Evolutionary conservation across 2,888 invertebrate species (phyloP).

Genomic region (Epirrhoe tristata): DNA sequence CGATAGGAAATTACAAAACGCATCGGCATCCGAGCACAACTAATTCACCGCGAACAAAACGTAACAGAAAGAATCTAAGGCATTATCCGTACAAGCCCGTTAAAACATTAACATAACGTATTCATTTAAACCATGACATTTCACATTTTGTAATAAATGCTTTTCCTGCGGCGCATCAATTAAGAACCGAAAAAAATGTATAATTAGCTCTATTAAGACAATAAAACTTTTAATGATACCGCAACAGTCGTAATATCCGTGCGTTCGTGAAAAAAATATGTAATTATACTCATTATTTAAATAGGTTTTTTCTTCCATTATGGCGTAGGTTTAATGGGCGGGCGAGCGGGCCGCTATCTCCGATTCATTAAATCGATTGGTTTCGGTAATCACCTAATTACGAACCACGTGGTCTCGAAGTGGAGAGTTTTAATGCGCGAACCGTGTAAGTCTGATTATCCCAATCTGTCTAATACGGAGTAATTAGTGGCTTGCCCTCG

Average conservation of each 20-base stretch:
- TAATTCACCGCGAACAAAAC: constrained; percentile 82
- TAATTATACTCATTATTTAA: constrained; percentile 85
- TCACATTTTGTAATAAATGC: constrained; percentile 84
- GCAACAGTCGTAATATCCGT: constrained; percentile 82
- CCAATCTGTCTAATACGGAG: constrained; percentile 73
- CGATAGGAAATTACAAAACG: constrained; percentile 70
- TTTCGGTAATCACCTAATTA: constrained; percentile 85
- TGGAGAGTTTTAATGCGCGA: constrained; percentile 82
- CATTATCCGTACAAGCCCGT: constrained; percentile 77
- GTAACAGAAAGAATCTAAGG: constrained; percentile 59
- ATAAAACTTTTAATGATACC: constrained; percentile 85
- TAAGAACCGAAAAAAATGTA: constrained; percentile 84
- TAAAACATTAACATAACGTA: constrained; percentile 83
- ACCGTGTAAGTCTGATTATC: constrained; percentile 80
- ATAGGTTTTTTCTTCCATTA: constrained; percentile 82
- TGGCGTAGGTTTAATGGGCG: constrained; percentile 78
- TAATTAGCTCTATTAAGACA: constrained; percentile 85
- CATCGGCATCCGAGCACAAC: constrained; percentile 75
- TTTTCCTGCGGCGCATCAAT: constrained; percentile 82
- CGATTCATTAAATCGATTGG: constrained; percentile 84
- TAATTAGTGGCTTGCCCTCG: constrained; percentile 67
- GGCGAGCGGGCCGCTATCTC: constrained; percentile 78
- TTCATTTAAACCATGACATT: constrained; percentile 85
- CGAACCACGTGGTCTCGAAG: constrained; percentile 75
- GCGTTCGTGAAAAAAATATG: constrained; percentile 82